These are phyloP conservation scores for Palythoa grandis DNA, from an alignment of 92 coral and sea anemone genomes.

Conservation along the genomic window DNA sequence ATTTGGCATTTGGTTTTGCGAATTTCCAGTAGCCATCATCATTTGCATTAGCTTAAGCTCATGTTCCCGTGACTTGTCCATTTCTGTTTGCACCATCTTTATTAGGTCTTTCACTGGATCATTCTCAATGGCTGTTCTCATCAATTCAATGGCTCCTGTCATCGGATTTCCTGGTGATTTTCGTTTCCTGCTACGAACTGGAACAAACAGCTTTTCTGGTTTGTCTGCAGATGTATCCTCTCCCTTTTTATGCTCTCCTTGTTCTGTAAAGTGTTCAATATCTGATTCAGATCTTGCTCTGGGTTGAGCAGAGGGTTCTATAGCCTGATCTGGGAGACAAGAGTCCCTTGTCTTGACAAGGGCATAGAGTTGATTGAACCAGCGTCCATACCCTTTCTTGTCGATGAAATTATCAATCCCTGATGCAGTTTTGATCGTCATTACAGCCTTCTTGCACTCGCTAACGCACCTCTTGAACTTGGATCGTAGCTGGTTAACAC, in stretches of 20 bases:
- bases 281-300: constrained; percentile 33
- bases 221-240: constrained; percentile 24
- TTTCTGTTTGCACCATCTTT: constrained; percentile 23
- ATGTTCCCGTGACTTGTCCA: constrained; percentile 29
- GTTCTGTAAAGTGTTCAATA: constrained; percentile 29
- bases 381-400: constrained; percentile 28
- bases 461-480: constrained; percentile 18
- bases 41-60: constrained; percentile 34
- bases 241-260: constrained; percentile 20
- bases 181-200: constrained; percentile 18
- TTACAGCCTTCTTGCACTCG: constrained; percentile 10
- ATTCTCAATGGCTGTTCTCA: constrained; percentile 31
- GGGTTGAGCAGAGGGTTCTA: constrained; percentile 39
- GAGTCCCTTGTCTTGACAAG: constrained; percentile 40
- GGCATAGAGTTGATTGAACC: constrained; percentile 33
- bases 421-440: constrained; percentile 20
- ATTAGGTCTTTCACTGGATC: constrained; percentile 32
- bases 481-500: constrained; percentile 17
- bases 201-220: constrained; percentile 31
- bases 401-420: constrained; percentile 25
- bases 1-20: constrained; percentile 25
- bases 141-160: constrained; percentile 28
- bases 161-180: constrained; percentile 10
- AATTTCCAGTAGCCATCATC: constrained; percentile 27
- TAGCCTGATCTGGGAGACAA: constrained; percentile 26